Evolutionary conservation across 2,888 invertebrate genomes (phyloP).

Genomic region (Periphyllus acericola): DNA sequence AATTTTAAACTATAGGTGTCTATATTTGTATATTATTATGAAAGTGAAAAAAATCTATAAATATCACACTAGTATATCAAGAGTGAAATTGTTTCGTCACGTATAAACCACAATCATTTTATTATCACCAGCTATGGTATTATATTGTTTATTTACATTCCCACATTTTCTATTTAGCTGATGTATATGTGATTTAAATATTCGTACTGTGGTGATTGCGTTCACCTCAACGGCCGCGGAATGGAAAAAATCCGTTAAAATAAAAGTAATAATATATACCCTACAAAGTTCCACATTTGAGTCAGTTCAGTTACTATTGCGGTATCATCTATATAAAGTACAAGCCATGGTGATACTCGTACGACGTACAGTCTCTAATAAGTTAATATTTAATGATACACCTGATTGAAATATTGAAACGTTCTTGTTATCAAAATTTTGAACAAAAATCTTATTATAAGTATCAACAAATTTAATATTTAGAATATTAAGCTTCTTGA

Average conservation of each 20-base stretch:
- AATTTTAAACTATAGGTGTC: not conserved
- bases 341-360: too few relatives aligned
- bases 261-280: not conserved
- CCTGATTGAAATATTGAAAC: too few relatives aligned
- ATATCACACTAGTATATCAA: not conserved
- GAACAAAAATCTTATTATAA: too few relatives aligned
- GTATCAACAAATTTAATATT: too few relatives aligned
- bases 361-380: too few relatives aligned
- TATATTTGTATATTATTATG: not conserved
- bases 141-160: not conserved
- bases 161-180: not conserved
- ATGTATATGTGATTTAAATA: not conserved
- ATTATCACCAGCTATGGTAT: too few relatives aligned
- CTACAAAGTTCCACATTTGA: not conserved
- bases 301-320: not conserved
- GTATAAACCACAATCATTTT: not conserved
- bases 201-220: not conserved
- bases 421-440: too few relatives aligned
- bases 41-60: not conserved
- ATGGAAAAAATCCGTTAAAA: not conserved
- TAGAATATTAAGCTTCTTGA: too few relatives aligned
- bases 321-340: too few relatives aligned
- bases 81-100: not conserved
- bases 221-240: not conserved
- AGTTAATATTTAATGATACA: too few relatives aligned